Evolutionary conservation across 2,797 vertebrate species (phyloP), one percentile per base, ranked within the genome.

Genomic region (Euthynnus affinis): DNA sequence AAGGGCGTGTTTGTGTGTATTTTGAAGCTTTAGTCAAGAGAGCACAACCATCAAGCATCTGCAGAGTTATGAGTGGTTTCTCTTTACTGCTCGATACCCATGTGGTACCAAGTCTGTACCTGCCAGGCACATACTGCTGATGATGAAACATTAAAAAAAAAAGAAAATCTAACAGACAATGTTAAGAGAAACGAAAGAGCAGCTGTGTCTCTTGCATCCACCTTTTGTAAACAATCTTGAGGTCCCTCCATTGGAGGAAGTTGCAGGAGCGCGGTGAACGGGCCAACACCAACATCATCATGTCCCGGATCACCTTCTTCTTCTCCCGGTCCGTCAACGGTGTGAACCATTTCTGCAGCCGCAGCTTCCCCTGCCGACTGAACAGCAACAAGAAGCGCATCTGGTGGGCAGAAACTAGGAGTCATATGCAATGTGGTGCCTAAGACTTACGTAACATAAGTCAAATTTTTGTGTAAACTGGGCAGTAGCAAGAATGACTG

Each of bases 201-300:
- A 44, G 20, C 18, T 2, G 52, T 18, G 44, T 60, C 9, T 80
- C 23, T 6, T 40, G 27, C 17, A 0, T 22, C 18, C 92, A 99
- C 98, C 98, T 99, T 95, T 97, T 99, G 94, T 98, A 99, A 87
- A 99, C 97, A 83, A 99, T 96, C 92, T 99, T 99, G 46, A 99
- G 94, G 88, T 99, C 98, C 85, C 95, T 96, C 98, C 98, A 99
- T 53, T 98, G 96, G 86, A 99, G 81, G 91, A 99, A 99, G 90
- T 97, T 99, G 93, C 97, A 96, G 40, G 94, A 97, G 73, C 95
- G 97, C 23, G 97, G 95, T n/a, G 92, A 88, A 56, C 97, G 96
- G 48, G 95, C 90, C 79, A 99, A 91, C 86, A 99, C 91, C 56
- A 97, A 82, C 90, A 95, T 92, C 74, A 96, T 93, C 92, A 99